phyloP scores from a whole-genome alignment of 64 coral and sea anemone species.

The Montipora efflorescens region DNA sequence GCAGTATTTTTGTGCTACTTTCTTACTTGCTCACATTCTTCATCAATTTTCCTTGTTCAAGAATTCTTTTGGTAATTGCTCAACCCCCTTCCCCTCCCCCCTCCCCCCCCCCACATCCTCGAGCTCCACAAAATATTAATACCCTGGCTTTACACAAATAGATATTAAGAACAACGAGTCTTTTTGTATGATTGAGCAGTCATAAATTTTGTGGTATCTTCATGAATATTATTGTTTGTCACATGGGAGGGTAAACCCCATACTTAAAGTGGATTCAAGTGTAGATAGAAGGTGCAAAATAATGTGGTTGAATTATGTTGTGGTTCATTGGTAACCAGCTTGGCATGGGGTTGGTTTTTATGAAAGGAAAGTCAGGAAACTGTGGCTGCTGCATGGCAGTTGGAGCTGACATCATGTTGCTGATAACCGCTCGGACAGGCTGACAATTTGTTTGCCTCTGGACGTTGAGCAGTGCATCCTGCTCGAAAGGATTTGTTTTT shows the following conservation, averaged over 20 bases:
- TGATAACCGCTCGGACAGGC: not conserved
- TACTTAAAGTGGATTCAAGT: not conserved
- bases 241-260: too few species aligned
- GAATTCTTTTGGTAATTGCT: too few species aligned
- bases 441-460: slow-evolving; percentile 4
- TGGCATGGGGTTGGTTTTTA: slow-evolving; percentile 9
- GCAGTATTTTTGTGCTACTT: too few species aligned
- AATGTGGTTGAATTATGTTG: not conserved
- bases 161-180: too few species aligned
- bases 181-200: not conserved
- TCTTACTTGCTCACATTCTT: too few species aligned
- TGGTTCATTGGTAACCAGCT: slow-evolving; percentile 22
- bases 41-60: too few species aligned
- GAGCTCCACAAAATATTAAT: too few species aligned
- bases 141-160: too few species aligned
- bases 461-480: slow-evolving; percentile 15
- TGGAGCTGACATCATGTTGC: not conserved
- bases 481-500: not conserved
- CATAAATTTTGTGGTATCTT: not conserved
- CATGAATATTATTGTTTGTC: too few species aligned
- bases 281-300: not conserved
- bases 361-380: not conserved
- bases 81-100: too few species aligned
- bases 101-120: too few species aligned
- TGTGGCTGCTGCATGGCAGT: not conserved